Conservation (phyloP, 2,888 invertebrate genomes). For the Drosophila bunnanda region DNA sequence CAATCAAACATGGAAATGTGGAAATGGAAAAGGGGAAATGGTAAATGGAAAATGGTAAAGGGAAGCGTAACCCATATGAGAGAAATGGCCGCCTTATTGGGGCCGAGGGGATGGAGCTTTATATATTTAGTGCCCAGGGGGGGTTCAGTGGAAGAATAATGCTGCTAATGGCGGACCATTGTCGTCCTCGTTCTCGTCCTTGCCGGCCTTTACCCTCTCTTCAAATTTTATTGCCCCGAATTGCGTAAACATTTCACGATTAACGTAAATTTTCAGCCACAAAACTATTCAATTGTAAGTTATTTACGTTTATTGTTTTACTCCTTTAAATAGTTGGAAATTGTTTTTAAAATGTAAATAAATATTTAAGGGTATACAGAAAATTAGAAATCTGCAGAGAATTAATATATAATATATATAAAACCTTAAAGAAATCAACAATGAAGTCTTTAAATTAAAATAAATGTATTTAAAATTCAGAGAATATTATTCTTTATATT, state of each 20-base stretch:
- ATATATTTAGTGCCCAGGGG: not conserved
- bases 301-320: constrained; percentile 79
- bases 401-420: too few relatives aligned
- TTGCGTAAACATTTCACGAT: constrained; percentile 33
- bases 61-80: constrained; percentile 24
- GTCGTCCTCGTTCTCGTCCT: constrained; percentile 41
- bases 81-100: not conserved
- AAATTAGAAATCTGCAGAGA: too few relatives aligned
- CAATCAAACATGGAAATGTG: constrained; percentile 59
- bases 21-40: not conserved
- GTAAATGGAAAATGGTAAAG: not conserved
- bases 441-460: not conserved
- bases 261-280: constrained; percentile 75
- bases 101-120: not conserved
- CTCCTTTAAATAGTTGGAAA: not conserved
- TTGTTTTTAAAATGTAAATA: not conserved
- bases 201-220: not conserved
- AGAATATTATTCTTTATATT: not conserved
- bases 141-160: constrained; percentile 28
- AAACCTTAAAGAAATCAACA: too few relatives aligned
- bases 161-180: constrained; percentile 76
- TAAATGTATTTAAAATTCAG: not conserved
- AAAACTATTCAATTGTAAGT: constrained; percentile 81
- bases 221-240: constrained; percentile 50
- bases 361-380: not conserved